Percentiles rank a stretch among this genome's conserved stretches.
phyloP scores from a whole-genome alignment of 2,797 vertebrate genomes.

The Lacerta agilis region DNA sequence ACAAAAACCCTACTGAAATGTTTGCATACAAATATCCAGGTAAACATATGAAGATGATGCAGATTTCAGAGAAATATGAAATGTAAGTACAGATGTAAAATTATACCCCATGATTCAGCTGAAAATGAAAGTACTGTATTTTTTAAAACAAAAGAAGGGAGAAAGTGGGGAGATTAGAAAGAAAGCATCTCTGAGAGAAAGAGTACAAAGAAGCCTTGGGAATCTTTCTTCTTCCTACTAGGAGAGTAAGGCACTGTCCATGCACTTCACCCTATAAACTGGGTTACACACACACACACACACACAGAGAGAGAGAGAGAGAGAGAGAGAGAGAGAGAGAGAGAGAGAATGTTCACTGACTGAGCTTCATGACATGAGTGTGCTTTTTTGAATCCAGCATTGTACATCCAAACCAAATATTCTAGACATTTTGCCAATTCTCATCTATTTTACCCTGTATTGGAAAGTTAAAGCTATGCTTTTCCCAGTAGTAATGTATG shows the following conservation, averaged over 20 bases:
- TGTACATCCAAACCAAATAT: not conserved
- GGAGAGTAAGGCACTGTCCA: not conserved
- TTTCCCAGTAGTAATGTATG: too few relatives aligned
- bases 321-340: not conserved
- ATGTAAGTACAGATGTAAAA: not conserved
- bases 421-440: not conserved
- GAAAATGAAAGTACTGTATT: not conserved
- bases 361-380: not conserved
- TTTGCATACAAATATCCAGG: not conserved
- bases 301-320: not conserved
- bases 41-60: slow-evolving; percentile 16
- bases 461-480: not conserved
- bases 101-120: not conserved
- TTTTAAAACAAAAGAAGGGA: not conserved
- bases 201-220: not conserved
- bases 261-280: not conserved
- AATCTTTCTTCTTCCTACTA: not conserved
- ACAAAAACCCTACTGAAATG: not conserved
- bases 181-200: not conserved
- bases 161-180: not conserved
- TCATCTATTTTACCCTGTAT: not conserved
- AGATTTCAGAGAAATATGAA: not conserved
- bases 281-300: too few relatives aligned
- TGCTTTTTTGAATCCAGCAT: not conserved
- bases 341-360: not conserved